Evolutionary conservation across 2,797 vertebrate genomes (phyloP).

Genomic region (Galagoides demidoff): DNA sequence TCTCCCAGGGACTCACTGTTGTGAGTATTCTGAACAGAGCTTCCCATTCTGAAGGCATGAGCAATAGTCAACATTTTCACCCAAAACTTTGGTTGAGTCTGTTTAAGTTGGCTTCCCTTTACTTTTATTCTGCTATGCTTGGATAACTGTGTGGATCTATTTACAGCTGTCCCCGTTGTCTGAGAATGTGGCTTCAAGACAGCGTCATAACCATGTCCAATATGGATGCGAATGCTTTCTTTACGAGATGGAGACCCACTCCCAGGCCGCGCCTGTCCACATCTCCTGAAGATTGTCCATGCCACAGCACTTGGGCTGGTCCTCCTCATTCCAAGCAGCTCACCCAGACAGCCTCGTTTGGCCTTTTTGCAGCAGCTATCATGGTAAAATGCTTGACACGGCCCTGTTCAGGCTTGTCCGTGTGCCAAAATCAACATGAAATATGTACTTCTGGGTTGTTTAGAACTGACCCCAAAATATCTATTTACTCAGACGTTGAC

Average conservation of each 20-base stretch:
- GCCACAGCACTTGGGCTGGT: slow-evolving; percentile 60
- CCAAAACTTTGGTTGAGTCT: slow-evolving; percentile 69
- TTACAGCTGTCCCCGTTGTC: slow-evolving; percentile 68
- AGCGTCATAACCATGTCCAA: slow-evolving; percentile 74
- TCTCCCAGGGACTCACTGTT: slow-evolving; percentile 58
- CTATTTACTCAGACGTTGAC: slow-evolving; percentile 87
- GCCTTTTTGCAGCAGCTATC: slow-evolving; percentile 80
- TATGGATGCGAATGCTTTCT: neutral
- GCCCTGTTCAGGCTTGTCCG: slow-evolving; percentile 81
- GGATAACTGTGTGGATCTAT: slow-evolving; percentile 70
- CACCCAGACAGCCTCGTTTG: slow-evolving; percentile 70
- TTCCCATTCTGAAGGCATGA: slow-evolving; percentile 69
- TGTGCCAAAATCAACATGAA: slow-evolving; percentile 86
- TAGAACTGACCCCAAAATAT: slow-evolving; percentile 88
- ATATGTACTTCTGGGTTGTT: slow-evolving; percentile 87
- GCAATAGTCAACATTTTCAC: slow-evolving; percentile 62
- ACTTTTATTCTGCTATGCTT: slow-evolving; percentile 74
- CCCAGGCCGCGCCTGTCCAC: neutral
- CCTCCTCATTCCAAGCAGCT: slow-evolving; percentile 69
- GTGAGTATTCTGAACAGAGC: slow-evolving; percentile 59
- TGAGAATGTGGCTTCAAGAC: slow-evolving; percentile 71
- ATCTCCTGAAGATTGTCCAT: slow-evolving; percentile 68
- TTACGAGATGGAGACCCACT: slow-evolving; percentile 59
- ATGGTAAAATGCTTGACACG: slow-evolving; percentile 84
- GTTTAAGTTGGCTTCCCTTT: slow-evolving; percentile 64